Conservation (phyloP, 2,113 vertebrate genomes). For the Arenaria interpres region DNA sequence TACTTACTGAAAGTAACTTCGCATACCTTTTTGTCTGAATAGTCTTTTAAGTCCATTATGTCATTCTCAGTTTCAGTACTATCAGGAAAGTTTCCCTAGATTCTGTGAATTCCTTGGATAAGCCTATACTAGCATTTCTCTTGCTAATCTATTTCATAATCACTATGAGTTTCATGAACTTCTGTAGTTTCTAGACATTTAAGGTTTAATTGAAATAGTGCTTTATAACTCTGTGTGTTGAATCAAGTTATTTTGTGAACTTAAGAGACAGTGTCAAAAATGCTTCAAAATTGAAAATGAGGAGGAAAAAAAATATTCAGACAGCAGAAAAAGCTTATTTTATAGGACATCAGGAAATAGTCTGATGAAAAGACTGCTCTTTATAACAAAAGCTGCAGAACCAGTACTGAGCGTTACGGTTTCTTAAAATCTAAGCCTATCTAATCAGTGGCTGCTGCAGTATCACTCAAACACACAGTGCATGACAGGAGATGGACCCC, state of each 20-base stretch:
- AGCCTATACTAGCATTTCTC: background rate
- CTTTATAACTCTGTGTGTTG: background rate
- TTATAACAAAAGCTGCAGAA: background rate
- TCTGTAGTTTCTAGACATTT: background rate
- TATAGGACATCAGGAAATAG: background rate
- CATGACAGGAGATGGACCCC: background rate
- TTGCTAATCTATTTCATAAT: background rate
- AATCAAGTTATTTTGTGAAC: background rate
- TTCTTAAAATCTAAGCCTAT: background rate
- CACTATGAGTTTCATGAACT: background rate
- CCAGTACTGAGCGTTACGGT: background rate
- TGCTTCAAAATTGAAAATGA: background rate
- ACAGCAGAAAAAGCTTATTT: background rate
- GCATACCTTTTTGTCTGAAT: background rate
- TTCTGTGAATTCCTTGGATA: background rate
- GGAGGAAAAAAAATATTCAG: background rate
- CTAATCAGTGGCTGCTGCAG: background rate
- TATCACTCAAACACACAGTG: background rate
- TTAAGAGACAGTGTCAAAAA: background rate
- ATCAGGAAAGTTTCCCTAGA: background rate
- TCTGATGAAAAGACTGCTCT: background rate
- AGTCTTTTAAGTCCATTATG: background rate
- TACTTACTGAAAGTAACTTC: background rate
- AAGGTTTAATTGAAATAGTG: background rate
- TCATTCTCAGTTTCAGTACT: background rate